Base-by-base conservation (phyloP, 1,140 invertebrate genomes). In the Halyomorpha halys region DNA sequence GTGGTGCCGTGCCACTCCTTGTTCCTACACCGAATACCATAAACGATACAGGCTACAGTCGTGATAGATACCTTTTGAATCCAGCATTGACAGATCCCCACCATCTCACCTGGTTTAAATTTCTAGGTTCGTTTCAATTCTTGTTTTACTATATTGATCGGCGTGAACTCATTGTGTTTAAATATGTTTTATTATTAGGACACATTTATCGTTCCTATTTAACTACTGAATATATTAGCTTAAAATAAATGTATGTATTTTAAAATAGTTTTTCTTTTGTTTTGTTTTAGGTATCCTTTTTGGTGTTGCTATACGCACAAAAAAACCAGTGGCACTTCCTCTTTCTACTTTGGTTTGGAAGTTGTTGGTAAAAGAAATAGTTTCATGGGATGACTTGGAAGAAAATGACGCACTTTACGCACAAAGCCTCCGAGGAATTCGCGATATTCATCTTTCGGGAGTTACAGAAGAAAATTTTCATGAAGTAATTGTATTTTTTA, bases 271-370 rank as follows among this genome's bases (percentile, higher is more conserved):
- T n/a, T n/a, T 30, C 27, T 4, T 39, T 27, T 27, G 3, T 59
- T 66, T 34, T 25, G 1, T 62, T 61, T 49, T 69, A 80, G 80
- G 81, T 23, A 80, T 83, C 67, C 70, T 83, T 21, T 80, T 82
- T 72, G 81, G 81, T 21, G 79, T 83, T 56, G 79, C 81, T 3
- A 77, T 82, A 14, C 71, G 81, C 53, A 83, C 81, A 5, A 80
- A 79, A 63, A 82, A 82, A 72, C 81, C 81, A 13, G 71, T 83
- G 19, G 81, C 84, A 44, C 73, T 86, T 30, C 81, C 83, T 27
- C 72, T 86, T 25, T 83, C 83, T 5, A 81, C 83, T 0, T 72
- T 82, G 53, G 80, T 86, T 18, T 86, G 83, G 83, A 85, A 85
- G 71, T 73, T 83, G 23, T 70, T 86, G 15, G 80, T 82, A 39